Conservation (phyloP, 2,113 vertebrate species). For the Plotosus lineatus region DNA sequence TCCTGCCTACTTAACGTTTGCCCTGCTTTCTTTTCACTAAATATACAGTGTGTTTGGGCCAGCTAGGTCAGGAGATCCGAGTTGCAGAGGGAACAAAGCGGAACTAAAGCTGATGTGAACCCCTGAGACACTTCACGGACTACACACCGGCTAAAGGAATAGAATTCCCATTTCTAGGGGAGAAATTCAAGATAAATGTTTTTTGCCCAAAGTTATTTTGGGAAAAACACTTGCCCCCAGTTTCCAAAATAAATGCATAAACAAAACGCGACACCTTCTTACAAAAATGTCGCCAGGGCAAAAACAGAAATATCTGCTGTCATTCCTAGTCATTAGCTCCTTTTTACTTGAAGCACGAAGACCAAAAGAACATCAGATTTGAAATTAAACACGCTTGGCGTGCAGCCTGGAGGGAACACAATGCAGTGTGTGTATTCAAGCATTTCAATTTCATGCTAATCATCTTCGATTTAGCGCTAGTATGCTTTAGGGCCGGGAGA, state of each 20-base stretch:
- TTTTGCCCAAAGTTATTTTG: background rate
- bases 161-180: background rate
- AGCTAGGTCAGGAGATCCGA: constrained; percentile 61
- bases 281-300: constrained; percentile 5
- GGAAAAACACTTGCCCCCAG: background rate
- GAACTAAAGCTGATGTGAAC: constrained; percentile 59
- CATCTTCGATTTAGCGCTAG: background rate
- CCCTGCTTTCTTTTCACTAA: constrained; percentile 39
- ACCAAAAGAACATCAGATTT: background rate
- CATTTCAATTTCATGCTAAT: background rate
- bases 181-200: background rate
- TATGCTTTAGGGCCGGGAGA: background rate
- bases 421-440: background rate
- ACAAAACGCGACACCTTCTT: constrained; percentile 9
- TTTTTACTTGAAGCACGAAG: background rate
- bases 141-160: background rate
- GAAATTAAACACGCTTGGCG: background rate
- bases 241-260: constrained; percentile 31
- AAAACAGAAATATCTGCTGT: background rate
- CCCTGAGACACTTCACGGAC: background rate
- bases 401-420: background rate
- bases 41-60: constrained; percentile 47
- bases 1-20: background rate
- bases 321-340: background rate
- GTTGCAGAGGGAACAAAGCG: constrained; percentile 61